phyloP scores from a whole-genome alignment of 30 jellyfish, hydroid and myxozoan species.

The Rhopilema esculentum region DNA sequence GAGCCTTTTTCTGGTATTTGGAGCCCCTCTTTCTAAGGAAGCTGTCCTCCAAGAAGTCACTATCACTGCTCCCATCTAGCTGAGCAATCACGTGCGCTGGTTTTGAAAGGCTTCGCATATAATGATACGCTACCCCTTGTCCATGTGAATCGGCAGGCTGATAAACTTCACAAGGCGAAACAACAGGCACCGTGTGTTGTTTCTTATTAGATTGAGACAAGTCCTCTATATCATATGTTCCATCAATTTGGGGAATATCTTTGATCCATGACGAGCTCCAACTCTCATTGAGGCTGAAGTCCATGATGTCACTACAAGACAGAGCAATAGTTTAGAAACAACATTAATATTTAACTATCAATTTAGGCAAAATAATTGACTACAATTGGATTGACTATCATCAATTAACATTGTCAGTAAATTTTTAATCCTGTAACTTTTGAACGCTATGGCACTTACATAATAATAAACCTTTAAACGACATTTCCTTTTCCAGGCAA shows the following conservation, averaged over 20 bases:
- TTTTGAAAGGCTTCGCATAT: background rate
- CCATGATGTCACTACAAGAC: slow-evolving; percentile 5
- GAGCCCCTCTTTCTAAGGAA: background rate
- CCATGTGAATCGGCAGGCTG: background rate
- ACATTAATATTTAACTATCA: no score
- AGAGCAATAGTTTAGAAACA: no score
- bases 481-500: no score
- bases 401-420: no score
- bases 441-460: no score
- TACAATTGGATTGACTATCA: no score
- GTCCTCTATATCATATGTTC: slow-evolving; percentile 67
- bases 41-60: slow-evolving; percentile 45
- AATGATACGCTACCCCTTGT: background rate
- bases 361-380: no score
- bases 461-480: no score
- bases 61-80: slow-evolving; percentile 84
- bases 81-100: slow-evolving; percentile 51
- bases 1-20: slow-evolving; percentile 30
- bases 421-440: no score
- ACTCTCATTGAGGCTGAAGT: slow-evolving; percentile 46
- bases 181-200: background rate
- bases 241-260: slow-evolving; percentile 85
- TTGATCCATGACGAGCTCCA: slow-evolving; percentile 76
- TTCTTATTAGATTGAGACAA: background rate
- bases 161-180: background rate